Conservation (phyloP, 2,797 vertebrate species). For the Delichon dasypus region DNA sequence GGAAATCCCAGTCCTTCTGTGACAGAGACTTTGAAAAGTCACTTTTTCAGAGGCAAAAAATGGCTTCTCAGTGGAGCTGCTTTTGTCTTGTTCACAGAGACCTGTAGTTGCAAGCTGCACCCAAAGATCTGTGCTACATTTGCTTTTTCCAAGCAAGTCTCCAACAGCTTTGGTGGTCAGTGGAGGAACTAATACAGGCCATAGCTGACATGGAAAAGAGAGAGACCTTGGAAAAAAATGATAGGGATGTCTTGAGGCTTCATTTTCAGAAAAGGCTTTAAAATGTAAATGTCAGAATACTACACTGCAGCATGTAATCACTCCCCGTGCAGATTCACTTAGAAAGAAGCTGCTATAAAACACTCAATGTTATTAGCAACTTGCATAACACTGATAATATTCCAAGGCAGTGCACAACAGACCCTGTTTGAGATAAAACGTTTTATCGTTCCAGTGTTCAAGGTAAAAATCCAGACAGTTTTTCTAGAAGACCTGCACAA, state of each 20-base stretch:
- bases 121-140: not conserved
- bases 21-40: not conserved
- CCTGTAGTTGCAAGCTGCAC: not conserved
- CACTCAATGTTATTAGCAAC: not conserved
- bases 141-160: not conserved
- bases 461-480: not conserved
- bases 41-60: not conserved
- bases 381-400: not conserved
- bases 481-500: not conserved
- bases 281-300: not conserved
- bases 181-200: not conserved
- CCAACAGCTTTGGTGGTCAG: not conserved
- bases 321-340: not conserved
- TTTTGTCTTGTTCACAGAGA: not conserved
- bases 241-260: not conserved
- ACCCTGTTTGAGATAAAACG: not conserved
- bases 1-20: not conserved
- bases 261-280: not conserved
- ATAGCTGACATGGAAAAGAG: not conserved
- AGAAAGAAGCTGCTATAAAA: not conserved
- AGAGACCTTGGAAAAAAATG: not conserved
- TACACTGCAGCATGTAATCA: not conserved
- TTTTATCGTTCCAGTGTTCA: not conserved
- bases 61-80: not conserved
- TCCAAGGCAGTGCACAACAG: slow-evolving; percentile 1